Evolutionary conservation across 1,140 invertebrate species (phyloP).

Genomic region (Cataglyphis hispanica): DNA sequence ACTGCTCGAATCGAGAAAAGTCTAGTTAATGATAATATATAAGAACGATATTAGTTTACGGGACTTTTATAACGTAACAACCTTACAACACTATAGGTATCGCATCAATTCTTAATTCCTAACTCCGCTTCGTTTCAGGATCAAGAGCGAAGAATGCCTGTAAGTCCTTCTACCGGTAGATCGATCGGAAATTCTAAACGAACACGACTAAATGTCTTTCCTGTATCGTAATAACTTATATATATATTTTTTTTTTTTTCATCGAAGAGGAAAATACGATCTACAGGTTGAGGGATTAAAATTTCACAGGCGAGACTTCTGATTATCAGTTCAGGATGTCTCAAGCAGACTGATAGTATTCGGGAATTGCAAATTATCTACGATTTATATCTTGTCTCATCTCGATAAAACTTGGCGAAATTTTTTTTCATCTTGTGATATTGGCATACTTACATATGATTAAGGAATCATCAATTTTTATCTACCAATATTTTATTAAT

Average conservation of each 20-base stretch:
- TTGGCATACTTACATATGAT: too few species aligned
- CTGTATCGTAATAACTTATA: slow-evolving; percentile 52
- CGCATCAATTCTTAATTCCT: slow-evolving; percentile 68
- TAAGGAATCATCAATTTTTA: too few species aligned
- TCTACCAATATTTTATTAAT: too few species aligned
- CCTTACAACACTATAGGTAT: slow-evolving; percentile 64
- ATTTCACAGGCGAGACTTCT: slow-evolving; percentile 9
- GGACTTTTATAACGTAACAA: slow-evolving; percentile 68
- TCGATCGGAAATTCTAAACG: neutral
- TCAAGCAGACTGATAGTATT: slow-evolving; percentile 2
- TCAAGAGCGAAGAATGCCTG: slow-evolving; percentile 18
- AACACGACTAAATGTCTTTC: neutral
- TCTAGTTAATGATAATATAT: slow-evolving; percentile 66
- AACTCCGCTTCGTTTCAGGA: slow-evolving; percentile 50
- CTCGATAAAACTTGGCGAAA: too few species aligned
- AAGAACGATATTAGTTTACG: slow-evolving; percentile 69
- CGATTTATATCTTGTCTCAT: too few species aligned
- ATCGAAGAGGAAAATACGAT: slow-evolving; percentile 17
- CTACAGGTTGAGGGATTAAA: slow-evolving; percentile 40
- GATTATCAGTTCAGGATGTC: neutral
- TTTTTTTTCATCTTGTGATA: neutral
- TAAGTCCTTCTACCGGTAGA: slow-evolving; percentile 40
- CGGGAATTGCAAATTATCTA: neutral
- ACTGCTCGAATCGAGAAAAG: slow-evolving; percentile 60
- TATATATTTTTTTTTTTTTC: neutral